phyloP scores from a whole-genome alignment of 2,113 vertebrate genomes.

The Prunella fulvescens region DNA sequence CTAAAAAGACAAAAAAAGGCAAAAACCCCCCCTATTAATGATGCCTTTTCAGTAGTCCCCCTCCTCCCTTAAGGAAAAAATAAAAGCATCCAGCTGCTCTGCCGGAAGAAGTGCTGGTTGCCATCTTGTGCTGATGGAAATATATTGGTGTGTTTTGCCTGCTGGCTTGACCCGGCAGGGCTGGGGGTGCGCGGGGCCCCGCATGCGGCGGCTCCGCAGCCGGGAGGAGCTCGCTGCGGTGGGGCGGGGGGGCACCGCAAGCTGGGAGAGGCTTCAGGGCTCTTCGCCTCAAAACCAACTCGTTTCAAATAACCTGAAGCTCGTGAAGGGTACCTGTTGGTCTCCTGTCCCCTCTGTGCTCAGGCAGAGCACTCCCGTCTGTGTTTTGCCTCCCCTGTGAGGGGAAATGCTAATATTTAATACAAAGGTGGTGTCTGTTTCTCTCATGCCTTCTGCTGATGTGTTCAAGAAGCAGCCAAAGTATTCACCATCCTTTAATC shows the following conservation, averaged over 20 bases:
- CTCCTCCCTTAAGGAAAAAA: neutral
- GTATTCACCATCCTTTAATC: neutral
- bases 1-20: neutral
- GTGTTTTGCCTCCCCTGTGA: neutral
- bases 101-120: slow-evolving; percentile 52
- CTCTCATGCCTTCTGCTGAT: neutral
- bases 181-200: neutral
- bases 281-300: neutral
- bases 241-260: neutral
- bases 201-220: neutral
- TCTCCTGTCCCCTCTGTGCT: neutral
- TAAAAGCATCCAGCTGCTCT: neutral
- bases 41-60: neutral
- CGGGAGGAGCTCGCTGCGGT: neutral
- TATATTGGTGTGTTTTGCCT: slow-evolving; percentile 8
- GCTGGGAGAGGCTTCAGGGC: neutral
- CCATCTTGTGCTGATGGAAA: slow-evolving; percentile 67
- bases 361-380: neutral
- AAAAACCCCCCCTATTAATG: neutral
- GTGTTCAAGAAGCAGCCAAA: neutral
- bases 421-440: neutral
- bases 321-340: slow-evolving; percentile 37
- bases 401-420: neutral
- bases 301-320: neutral
- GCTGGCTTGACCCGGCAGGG: neutral